Base-by-base conservation (phyloP, 2,797 vertebrate genomes). In the Argya squamiceps region DNA sequence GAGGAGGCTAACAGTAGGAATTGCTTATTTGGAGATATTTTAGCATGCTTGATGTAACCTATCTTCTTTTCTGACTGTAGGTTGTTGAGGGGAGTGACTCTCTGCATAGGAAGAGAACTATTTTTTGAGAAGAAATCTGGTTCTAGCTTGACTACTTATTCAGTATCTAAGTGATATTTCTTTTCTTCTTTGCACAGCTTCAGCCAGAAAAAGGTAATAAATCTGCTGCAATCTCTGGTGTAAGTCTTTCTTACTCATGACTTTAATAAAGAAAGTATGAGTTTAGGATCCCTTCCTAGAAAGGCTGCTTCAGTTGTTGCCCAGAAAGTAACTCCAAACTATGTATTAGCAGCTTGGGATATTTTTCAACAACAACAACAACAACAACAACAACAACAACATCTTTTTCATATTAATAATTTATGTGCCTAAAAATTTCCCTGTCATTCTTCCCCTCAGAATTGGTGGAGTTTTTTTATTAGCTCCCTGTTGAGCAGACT, bases 11-110 rank as follows among this genome's bases (percentile, higher is more conserved):
- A 65, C 46, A 81, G 34, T 58, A 86, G 43, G 43, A 71, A 53
- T 81, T 90, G 29, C 15, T 94, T 90, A 84, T 75, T 84, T 87
- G 47, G 90, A 76, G 67, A 62, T 92, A 96, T 87, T 96, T 94
- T 87, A 89, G 37, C 67, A 49, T 55, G 32, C 39, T 47, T 90
- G 55, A 86, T 83, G 74, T 44, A 91, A 76, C 86, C 34, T 41
- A 13, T 79, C 55, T 71, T 83, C 4, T 87, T 80, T 79, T 77
- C 39, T 86, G 41, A 46, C 47, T 46, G 62, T 56, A 92, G 24
- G 64, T 67, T 93, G 52, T 62, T 84, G 73, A 87, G 74, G 83
- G 62, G 41, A 93, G 27, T 59, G 59, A 88, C 82, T 73, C 55
- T 83, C 41, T 77, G 56, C 82, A 89, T 9, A 62, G 26, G 53